Percentiles rank a stretch among this genome's conserved stretches.
phyloP scores from a whole-genome alignment of 2,888 invertebrate species.

The Andrena flavipes region DNA sequence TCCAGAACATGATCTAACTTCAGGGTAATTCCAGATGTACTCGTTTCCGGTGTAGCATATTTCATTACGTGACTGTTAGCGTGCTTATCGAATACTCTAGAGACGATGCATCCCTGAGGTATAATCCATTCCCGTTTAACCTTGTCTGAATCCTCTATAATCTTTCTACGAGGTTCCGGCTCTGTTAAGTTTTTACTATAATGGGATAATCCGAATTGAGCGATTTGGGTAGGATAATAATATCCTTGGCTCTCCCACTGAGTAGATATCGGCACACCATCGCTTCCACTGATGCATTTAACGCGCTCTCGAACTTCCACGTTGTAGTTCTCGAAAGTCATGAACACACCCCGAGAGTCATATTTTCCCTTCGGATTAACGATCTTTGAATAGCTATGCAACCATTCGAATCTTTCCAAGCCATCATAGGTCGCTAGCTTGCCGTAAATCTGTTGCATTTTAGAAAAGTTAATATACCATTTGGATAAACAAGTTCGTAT shows the following conservation, averaged over 20 bases:
- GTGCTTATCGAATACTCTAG: slow-evolving; percentile 87
- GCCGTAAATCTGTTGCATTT: slow-evolving; percentile 90
- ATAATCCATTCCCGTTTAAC: slow-evolving; percentile 90
- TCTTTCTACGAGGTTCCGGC: slow-evolving; percentile 90
- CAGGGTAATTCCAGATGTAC: slow-evolving; percentile 89
- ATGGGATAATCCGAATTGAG: slow-evolving; percentile 98
- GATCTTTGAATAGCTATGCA: slow-evolving; percentile 96
- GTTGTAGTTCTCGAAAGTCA: slow-evolving; percentile 99
- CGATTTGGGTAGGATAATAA: slow-evolving; percentile 99
- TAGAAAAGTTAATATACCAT: too few relatives aligned
- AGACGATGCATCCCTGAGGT: slow-evolving; percentile 89
- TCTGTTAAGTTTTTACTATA: slow-evolving; percentile 97
- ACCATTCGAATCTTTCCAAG: slow-evolving; percentile 96
- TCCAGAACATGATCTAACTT: slow-evolving; percentile 90
- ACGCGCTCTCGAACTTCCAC: slow-evolving; percentile 98
- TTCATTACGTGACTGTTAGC: slow-evolving; percentile 88
- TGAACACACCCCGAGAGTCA: slow-evolving; percentile 95
- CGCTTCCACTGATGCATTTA: slow-evolving; percentile 96
- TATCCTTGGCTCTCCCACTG: slow-evolving; percentile 99
- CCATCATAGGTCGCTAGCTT: slow-evolving; percentile 91
- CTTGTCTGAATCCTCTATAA: slow-evolving; percentile 91
- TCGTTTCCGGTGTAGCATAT: slow-evolving; percentile 90
- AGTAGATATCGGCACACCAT: slow-evolving; percentile 97
- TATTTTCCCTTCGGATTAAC: slow-evolving; percentile 96
- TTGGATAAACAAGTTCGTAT: neutral